phyloP scores from a whole-genome alignment of 2,113 vertebrate genomes.

The Ranitomeya imitator region DNA sequence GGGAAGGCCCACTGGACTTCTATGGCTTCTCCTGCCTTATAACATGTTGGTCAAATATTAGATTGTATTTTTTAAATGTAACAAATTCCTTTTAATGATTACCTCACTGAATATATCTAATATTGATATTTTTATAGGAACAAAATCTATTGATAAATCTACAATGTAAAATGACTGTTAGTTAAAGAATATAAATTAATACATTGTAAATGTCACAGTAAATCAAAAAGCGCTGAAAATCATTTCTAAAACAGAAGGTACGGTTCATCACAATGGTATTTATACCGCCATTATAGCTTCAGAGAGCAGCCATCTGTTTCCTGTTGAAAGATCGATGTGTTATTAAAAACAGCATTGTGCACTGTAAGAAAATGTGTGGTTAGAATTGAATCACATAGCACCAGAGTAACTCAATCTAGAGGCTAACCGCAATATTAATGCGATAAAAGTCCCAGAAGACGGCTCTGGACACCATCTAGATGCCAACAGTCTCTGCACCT shows the following conservation, averaged over 20 bases:
- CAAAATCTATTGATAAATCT: background rate
- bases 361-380: constrained; percentile 34
- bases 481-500: background rate
- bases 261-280: constrained; percentile 30
- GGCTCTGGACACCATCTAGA: background rate
- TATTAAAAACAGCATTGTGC: background rate
- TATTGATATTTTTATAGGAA: background rate
- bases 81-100: background rate
- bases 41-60: no score
- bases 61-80: no score
- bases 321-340: constrained; percentile 34
- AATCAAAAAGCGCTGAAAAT: background rate
- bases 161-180: background rate
- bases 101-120: background rate
- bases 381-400: constrained; percentile 34
- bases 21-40: no score
- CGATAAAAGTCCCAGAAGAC: constrained; percentile 8
- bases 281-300: constrained; percentile 13
- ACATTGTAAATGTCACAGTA: background rate
- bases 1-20: no score
- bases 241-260: constrained; percentile 13
- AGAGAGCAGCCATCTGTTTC: constrained; percentile 41
- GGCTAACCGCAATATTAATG: background rate
- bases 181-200: background rate
- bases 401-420: constrained; percentile 11